Conservation (phyloP, 2,797 vertebrate species). For the Onychomys arenicola region DNA sequence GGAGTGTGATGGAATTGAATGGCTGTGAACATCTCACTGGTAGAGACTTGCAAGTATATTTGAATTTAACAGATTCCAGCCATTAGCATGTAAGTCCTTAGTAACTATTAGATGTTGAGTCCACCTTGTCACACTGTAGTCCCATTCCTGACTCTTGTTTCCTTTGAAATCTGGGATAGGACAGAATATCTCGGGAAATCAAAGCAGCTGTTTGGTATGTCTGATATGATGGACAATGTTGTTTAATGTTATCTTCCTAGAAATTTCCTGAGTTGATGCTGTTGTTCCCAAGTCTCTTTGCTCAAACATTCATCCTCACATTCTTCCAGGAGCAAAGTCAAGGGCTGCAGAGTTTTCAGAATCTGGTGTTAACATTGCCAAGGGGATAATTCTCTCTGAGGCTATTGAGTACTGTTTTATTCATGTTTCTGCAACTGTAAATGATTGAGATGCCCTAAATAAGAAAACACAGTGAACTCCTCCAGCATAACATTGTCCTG, state of each 20-base stretch:
- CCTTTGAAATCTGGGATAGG: not conserved
- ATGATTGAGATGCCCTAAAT: not conserved
- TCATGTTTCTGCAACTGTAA: slow-evolving; percentile 9
- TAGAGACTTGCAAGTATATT: not conserved
- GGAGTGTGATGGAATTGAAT: not conserved
- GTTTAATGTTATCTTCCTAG: not conserved
- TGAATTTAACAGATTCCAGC: not conserved
- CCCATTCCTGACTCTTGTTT: not conserved
- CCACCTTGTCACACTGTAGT: not conserved
- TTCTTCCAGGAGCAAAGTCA: not conserved
- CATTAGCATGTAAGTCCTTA: not conserved
- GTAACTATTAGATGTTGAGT: not conserved
- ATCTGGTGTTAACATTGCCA: not conserved
- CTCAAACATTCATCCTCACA: rapidly evolving
- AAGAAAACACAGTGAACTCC: not conserved
- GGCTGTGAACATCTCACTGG: not conserved
- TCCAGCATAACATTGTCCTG: rapidly evolving
- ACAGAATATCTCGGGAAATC: not conserved
- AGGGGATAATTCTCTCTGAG: not conserved
- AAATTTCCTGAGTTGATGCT: not conserved
- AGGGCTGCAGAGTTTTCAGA: not conserved
- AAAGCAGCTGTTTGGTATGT: not conserved
- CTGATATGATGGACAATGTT: not conserved
- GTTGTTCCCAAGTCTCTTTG: not conserved
- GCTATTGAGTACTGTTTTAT: not conserved